Base-by-base conservation (phyloP, 2,113 vertebrate species). In the Epinephelus cyanopodus region DNA sequence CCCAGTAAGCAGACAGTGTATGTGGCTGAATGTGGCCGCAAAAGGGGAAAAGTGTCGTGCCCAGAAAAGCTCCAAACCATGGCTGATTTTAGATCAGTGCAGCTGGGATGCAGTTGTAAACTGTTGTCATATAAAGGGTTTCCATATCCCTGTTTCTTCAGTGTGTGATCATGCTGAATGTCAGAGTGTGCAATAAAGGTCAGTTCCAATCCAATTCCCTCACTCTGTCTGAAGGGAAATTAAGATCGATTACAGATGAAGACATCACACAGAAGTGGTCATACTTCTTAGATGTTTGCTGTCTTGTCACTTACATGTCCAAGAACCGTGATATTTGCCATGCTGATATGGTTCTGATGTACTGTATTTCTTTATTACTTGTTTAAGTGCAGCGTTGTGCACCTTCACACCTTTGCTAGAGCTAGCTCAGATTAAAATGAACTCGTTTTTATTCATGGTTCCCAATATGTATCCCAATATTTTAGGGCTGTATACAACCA, bases 101-200 rank as follows among this genome's bases (percentile, higher is more conserved):
- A 42, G 65, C 45, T 39, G 11, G 37, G 23, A 29, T 29, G 19
- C 27, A 47, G 4, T 0, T 25, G 12, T 27, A 9, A 52, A 19
- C 18, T 27, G 52, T 4, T 63, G 18, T 60, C 23, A 60, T 15
- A 7, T 57, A 6, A 29, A 15, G 25, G 3, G 25, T 25, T 52
- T 11, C 19, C 3, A n/a, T 13, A 13, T 71, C 57, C 21, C 5
- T 23, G 10, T 23, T 58, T 81, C 19, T 62, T 63, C 33, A 27
- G 21, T 69, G 13, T 70, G 47, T 52, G 65, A 29, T 79, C 13
- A 25, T 66, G 33, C 13, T 42, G 64, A 80, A 76, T 68, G 62
- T 50, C 57, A 39, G 47, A n/a, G 52, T 74, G 42, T 81, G 56
- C 57, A 33, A 42, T 70, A 74, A 89, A 89, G 81, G 81, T 84